Base-by-base conservation (phyloP, 2,888 invertebrate species). In the Trachelus tabidus region DNA sequence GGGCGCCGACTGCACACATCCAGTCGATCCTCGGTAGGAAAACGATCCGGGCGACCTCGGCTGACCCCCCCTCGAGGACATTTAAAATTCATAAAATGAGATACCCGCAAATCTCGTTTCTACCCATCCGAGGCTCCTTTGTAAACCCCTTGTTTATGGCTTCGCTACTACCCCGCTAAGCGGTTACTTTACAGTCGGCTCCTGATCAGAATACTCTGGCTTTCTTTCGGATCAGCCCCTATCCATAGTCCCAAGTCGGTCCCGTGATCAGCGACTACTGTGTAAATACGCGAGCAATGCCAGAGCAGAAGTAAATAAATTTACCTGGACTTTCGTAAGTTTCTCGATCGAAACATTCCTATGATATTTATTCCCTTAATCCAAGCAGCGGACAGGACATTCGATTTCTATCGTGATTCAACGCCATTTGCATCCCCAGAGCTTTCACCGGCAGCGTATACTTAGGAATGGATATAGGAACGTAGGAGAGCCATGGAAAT, bases 191-290 rank as follows among this genome's bases (percentile, higher is more conserved):
- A 78, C 78, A 78, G 75, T 73, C 75, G 34, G 76, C 56, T 78
- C 78, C 78, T 78, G 78, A 78, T 78, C 78, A 73, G 78, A 78
- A 78, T 78, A 78, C 76, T 69, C 30, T 75, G 69, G n/a, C 68
- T 30, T 75, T 23, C 69, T 69, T 68, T 11, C 77, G 0, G 23
- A 56, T 23, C 56, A 23, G 23, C 9, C 23, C 23, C 9, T 23
- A 56, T 9, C 56, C 23, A 15, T 9, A 23, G 56, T 0, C 9
- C 23, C 9, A 9, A 0, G 9, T 2, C 23, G 23, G 6, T 9
- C 56, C 56, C 56, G 15, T 9, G 23, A 56, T 2, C 56, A 23
- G 23, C 23, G 9, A 56, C 56, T 37, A 15, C 37, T 4, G 12
- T 37, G 12, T 37, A 15, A 4, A 4, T 37, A 4, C 37, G 15